These are phyloP conservation scores for Lepeophtheirus nordmannii DNA, from an alignment of 2,888 invertebrate genomes.

Conservation along the genomic window DNA sequence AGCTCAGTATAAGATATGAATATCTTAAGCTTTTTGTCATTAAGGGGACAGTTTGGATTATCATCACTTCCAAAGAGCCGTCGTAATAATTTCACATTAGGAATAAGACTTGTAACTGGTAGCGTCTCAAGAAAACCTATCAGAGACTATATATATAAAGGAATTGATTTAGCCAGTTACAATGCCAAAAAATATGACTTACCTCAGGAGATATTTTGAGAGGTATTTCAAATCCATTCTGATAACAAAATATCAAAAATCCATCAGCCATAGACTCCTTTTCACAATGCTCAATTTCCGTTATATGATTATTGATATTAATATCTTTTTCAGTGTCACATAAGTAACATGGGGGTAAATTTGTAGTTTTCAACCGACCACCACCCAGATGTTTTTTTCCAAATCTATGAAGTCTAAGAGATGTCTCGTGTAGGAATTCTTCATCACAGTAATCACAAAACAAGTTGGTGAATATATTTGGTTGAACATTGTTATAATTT, in stretches of 20 bases:
- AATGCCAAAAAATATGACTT: neutral
- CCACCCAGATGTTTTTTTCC: neutral
- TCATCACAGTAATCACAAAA: neutral
- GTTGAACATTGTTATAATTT: neutral
- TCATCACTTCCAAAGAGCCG: neutral
- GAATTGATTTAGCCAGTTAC: neutral
- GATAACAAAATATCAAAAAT: neutral
- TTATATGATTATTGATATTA: neutral
- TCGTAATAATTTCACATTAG: neutral
- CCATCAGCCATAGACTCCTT: slow-evolving; percentile 5
- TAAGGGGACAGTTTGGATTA: neutral
- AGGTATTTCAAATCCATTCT: neutral
- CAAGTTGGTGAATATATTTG: neutral
- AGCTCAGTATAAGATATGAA: neutral
- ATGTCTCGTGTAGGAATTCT: neutral
- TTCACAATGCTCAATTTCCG: neutral
- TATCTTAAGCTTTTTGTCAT: neutral
- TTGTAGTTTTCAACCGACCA: neutral
- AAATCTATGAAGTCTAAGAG: neutral
- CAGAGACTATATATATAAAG: neutral
- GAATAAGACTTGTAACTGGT: neutral
- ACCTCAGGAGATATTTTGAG: neutral
- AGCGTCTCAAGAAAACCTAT: neutral
- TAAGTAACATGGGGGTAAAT: neutral
- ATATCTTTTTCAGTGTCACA: neutral